Conservation (phyloP, 2,797 vertebrate species). For the Melanotaenia nigrans region DNA sequence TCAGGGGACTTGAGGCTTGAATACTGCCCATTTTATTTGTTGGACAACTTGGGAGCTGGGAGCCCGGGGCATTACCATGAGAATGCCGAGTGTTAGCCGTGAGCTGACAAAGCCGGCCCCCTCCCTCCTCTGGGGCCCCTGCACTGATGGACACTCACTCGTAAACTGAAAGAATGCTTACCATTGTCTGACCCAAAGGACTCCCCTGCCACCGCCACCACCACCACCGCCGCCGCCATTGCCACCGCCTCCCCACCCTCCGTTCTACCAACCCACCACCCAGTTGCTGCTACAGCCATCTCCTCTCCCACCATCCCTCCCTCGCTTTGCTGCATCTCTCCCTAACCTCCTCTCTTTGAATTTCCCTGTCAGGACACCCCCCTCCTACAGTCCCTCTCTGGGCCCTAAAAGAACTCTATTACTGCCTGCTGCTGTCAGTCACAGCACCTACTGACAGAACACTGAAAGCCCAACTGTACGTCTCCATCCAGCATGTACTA, state of each 20-base stretch:
- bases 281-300: slow-evolving; percentile 77
- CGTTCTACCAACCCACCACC: slow-evolving; percentile 80
- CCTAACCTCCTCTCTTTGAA: slow-evolving; percentile 72
- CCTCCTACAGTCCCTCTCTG: slow-evolving; percentile 69
- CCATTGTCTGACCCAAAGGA: slow-evolving; percentile 89
- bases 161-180: slow-evolving; percentile 96
- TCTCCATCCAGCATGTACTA: slow-evolving; percentile 72
- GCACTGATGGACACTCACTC: slow-evolving; percentile 95
- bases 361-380: slow-evolving; percentile 70
- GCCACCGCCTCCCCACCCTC: slow-evolving; percentile 70
- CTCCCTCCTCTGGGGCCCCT: slow-evolving; percentile 85
- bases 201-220: slow-evolving; percentile 80
- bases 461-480: slow-evolving; percentile 74
- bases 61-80: slow-evolving; percentile 94
- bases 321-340: slow-evolving; percentile 63
- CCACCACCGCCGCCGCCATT: slow-evolving; percentile 48
- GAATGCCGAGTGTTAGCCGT: slow-evolving; percentile 89
- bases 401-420: slow-evolving; percentile 81
- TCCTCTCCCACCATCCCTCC: slow-evolving; percentile 59
- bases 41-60: slow-evolving; percentile 94
- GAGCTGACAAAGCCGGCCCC: slow-evolving; percentile 94
- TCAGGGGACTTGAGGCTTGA: slow-evolving; percentile 85
- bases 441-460: slow-evolving; percentile 68
- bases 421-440: slow-evolving; percentile 76
- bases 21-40: slow-evolving; percentile 97